phyloP scores from a whole-genome alignment of 2,888 invertebrate species.

The Monochamus alternatus region DNA sequence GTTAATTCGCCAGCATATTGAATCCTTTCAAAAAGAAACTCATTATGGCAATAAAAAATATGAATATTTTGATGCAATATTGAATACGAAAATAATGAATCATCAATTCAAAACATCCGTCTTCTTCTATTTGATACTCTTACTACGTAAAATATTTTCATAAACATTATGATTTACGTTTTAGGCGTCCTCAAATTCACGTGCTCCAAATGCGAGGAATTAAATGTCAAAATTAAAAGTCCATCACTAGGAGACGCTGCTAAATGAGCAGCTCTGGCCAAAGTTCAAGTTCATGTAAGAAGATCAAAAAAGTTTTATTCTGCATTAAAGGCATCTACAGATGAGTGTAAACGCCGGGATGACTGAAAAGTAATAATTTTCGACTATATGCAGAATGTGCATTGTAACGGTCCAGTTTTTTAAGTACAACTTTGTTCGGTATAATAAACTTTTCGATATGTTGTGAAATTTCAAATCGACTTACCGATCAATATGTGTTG shows the following conservation, averaged over 20 bases:
- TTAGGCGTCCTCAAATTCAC: conserved; percentile 11
- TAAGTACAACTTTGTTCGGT: no score
- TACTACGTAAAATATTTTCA: conserved; percentile 4
- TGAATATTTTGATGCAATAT: not conserved
- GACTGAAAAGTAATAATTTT: not conserved
- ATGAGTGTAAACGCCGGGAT: not conserved
- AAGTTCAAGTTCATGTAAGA: not conserved
- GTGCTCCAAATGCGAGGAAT: conserved; percentile 11
- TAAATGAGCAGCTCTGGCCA: not conserved
- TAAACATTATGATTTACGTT: conserved; percentile 5
- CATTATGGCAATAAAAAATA: not conserved
- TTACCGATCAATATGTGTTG: no score
- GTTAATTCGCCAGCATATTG: not conserved
- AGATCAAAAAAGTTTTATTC: conserved; percentile 19
- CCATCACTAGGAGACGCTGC: conserved; percentile 2
- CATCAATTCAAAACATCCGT: not conserved
- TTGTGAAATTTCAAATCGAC: no score
- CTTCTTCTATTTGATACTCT: not conserved
- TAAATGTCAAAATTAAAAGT: not conserved
- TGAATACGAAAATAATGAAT: conserved; percentile 2
- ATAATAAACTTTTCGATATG: no score
- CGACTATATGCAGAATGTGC: conserved; percentile 36
- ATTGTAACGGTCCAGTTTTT: no score
- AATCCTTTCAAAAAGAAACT: conserved; percentile 8
- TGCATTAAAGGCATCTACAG: conserved; percentile 2